These are phyloP conservation scores for Eubucco bourcierii DNA, from an alignment of 2,113 vertebrate genomes.

Conservation along the genomic window DNA sequence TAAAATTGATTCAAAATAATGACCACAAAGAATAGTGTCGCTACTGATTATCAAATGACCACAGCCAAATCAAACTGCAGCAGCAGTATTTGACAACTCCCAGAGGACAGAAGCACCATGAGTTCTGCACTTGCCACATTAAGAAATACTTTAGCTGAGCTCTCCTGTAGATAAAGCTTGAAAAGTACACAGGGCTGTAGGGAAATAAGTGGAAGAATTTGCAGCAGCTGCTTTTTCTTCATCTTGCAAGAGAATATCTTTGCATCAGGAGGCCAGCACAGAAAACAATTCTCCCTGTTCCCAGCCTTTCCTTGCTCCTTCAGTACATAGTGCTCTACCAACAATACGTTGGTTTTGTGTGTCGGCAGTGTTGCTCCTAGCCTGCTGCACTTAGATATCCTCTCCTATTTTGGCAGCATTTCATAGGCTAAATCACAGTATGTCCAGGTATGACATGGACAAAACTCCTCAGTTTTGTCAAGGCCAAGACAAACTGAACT, in stretches of 20 bases:
- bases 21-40: background rate
- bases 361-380: rapidly evolving
- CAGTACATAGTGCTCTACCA: background rate
- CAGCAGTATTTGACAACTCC: background rate
- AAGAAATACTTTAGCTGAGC: background rate
- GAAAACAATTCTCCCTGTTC: background rate
- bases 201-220: background rate
- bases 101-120: background rate
- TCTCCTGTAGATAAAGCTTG: background rate
- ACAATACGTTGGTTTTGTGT: background rate
- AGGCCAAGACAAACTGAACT: background rate
- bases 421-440: background rate
- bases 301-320: background rate
- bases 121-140: background rate
- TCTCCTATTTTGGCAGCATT: background rate
- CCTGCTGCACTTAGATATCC: background rate
- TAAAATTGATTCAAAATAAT: conserved; percentile 34
- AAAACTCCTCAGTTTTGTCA: background rate
- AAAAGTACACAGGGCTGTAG: background rate
- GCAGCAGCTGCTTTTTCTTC: background rate
- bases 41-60: background rate
- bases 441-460: background rate
- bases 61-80: background rate
- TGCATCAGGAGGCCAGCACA: background rate
- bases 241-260: background rate